These are phyloP conservation scores for Rhinolophus ferrumequinum DNA, from an alignment of 2,113 vertebrate species.

Conservation along the genomic window DNA sequence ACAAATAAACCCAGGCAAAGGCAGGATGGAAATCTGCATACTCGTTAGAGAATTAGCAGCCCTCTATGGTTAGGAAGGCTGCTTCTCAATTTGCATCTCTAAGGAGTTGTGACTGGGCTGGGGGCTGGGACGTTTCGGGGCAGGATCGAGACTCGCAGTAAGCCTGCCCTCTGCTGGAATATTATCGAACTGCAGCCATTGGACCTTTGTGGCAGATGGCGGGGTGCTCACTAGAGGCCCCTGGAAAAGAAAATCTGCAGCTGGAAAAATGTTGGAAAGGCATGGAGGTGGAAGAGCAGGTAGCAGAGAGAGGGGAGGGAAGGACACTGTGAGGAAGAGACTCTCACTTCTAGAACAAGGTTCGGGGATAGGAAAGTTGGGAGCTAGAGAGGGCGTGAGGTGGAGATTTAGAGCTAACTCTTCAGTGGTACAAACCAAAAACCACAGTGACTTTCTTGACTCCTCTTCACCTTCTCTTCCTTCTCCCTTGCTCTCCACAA, in stretches of 20 bases:
- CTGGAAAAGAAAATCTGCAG: background rate
- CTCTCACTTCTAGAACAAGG: background rate
- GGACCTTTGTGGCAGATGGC: background rate
- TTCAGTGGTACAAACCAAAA: background rate
- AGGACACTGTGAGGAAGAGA: background rate
- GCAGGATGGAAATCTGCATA: constrained; percentile 85
- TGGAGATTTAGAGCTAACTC: background rate
- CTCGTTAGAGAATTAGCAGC: constrained; percentile 85
- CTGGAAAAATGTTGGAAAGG: background rate
- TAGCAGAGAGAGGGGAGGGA: background rate
- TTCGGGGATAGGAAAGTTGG: background rate
- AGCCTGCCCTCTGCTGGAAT: constrained; percentile 48
- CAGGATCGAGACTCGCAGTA: background rate
- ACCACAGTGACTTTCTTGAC: background rate
- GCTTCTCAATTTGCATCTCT: constrained; percentile 91
- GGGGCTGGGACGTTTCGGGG: constrained; percentile 36
- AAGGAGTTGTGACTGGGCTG: constrained; percentile 87
- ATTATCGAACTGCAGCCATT: background rate
- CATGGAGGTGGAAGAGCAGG: background rate
- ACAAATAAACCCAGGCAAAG: constrained; percentile 87
- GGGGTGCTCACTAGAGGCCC: background rate
- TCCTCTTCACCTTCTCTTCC: background rate
- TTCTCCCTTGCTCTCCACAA: background rate
- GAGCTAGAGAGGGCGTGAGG: background rate
- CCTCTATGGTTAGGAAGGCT: constrained; percentile 84